Base-by-base conservation (phyloP, 2,113 vertebrate genomes). In the Macaca mulatta region DNA sequence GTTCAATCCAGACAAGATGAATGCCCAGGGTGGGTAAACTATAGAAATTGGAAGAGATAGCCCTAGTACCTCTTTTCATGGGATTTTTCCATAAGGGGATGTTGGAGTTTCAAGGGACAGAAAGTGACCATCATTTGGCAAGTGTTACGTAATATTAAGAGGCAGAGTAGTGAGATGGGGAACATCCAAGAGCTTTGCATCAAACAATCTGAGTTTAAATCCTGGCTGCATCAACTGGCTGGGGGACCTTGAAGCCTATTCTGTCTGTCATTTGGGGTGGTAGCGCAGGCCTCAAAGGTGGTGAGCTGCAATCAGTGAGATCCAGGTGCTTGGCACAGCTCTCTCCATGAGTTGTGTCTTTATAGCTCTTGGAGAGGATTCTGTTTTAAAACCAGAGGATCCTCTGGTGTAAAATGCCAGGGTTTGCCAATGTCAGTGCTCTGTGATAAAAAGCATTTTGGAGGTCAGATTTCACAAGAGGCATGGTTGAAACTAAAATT, bases 1-100 rank as follows among this genome's bases (percentile, higher is more conserved):
- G 75, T 92, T 97, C 95, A 94, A 4, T 90, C 45, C 67, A 94
- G 90, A 95, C 90, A 92, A 90, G 84, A 97, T 82, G 86, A 97
- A 94, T 94, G 81, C 64, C 57, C 70, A 90, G 64, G 22, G n/a
- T 67, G 81, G 57, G 80, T 93, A 74, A 96, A 92, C 94, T 89
- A 92, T 40, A 95, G 83, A 94, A 96, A 75, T 10, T 80, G 79
- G 67, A 79, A 82, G 70, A 96, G 43, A 61, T 32, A 61, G 35
- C 11, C 16, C 67, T 50, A 25, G 77, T 83, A 18, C 16, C 35
- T 52, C 70, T 84, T 97, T 80, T 70, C 50, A 67, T 16, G 18
- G 23, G 27, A n/a, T 92, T 95, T 97, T 69, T 96, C 52, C 43
- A 89, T 32, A 59, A 57, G 69, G 27, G n/a, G 78, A 90, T 74